Conservation (phyloP, 1,140 invertebrate genomes). For the Brachionus rotundiformis region DNA sequence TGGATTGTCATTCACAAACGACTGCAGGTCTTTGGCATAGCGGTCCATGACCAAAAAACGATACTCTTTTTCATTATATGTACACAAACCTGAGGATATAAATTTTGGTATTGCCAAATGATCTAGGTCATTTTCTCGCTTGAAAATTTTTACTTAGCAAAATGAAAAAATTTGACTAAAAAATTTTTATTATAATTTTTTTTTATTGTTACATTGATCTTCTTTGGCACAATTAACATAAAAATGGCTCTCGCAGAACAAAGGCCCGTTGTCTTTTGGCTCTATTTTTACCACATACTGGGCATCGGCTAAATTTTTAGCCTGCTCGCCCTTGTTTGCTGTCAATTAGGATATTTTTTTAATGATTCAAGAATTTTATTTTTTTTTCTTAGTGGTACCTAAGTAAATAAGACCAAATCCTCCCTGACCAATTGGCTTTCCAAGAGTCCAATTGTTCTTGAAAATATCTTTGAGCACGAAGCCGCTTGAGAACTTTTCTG, state of each 20-base stretch:
- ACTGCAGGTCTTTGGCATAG: slow-evolving; percentile 40
- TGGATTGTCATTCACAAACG: neutral
- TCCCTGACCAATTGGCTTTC: slow-evolving; percentile 42
- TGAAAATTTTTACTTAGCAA: slow-evolving; percentile 31
- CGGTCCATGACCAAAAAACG: slow-evolving; percentile 52
- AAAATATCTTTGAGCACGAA: slow-evolving; percentile 36
- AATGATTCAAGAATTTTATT: too few species aligned
- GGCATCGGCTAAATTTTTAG: slow-evolving; percentile 7
- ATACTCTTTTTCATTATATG: slow-evolving; percentile 32
- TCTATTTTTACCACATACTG: slow-evolving; percentile 52
- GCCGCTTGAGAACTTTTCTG: slow-evolving; percentile 38
- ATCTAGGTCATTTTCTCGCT: neutral
- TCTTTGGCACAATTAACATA: slow-evolving; percentile 51
- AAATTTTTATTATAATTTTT: neutral
- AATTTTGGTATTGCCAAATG: slow-evolving; percentile 45
- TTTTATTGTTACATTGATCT: slow-evolving; percentile 3
- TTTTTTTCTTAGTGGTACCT: neutral
- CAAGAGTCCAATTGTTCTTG: slow-evolving; percentile 50
- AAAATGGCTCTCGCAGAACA: slow-evolving; percentile 52
- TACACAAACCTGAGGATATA: slow-evolving; percentile 5
- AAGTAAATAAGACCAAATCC: slow-evolving; percentile 51
- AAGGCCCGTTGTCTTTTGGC: slow-evolving; percentile 49
- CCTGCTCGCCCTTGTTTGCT: slow-evolving; percentile 7
- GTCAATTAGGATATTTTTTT: neutral
- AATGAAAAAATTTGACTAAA: neutral